Percentiles rank a stretch among this genome's conserved stretches.
Conservation (phyloP, 2,888 invertebrate species). For the Ophion obscuratus region DNA sequence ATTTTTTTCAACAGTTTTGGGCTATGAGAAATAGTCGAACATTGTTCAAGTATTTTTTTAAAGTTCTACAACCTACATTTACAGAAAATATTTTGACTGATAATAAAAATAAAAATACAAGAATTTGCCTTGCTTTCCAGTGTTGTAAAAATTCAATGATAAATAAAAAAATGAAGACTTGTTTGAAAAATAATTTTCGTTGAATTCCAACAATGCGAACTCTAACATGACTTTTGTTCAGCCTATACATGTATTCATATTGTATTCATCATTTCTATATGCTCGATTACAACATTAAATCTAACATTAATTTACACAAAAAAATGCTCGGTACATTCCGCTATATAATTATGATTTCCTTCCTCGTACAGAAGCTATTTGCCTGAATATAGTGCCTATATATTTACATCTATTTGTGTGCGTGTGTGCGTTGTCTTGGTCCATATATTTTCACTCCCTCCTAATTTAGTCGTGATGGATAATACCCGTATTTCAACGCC, state of each 20-base stretch:
- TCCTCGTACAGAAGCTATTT: neutral
- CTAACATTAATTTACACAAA: neutral
- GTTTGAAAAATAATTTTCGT: no score
- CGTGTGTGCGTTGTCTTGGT: neutral
- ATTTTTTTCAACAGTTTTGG: no score
- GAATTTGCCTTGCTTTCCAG: no score
- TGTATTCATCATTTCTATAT: neutral
- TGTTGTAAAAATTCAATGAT: no score
- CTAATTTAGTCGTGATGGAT: conserved; percentile 63
- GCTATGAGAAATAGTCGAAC: no score
- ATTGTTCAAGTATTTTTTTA: no score
- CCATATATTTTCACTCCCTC: conserved; percentile 39
- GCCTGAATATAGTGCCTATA: neutral
- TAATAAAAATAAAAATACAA: no score
- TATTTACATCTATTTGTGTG: neutral
- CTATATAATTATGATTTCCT: neutral
- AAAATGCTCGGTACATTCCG: neutral
- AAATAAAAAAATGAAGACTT: no score
- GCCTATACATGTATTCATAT: neutral
- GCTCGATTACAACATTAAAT: neutral
- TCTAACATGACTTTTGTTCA: no score
- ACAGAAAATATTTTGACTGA: no score
- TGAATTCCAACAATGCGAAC: no score
- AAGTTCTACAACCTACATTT: no score
- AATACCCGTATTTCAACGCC: conserved; percentile 49